Evolutionary conservation across 2,113 vertebrate species (phyloP), one percentile per base, ranked within the genome.

Genomic region (Solenodon paradoxus): DNA sequence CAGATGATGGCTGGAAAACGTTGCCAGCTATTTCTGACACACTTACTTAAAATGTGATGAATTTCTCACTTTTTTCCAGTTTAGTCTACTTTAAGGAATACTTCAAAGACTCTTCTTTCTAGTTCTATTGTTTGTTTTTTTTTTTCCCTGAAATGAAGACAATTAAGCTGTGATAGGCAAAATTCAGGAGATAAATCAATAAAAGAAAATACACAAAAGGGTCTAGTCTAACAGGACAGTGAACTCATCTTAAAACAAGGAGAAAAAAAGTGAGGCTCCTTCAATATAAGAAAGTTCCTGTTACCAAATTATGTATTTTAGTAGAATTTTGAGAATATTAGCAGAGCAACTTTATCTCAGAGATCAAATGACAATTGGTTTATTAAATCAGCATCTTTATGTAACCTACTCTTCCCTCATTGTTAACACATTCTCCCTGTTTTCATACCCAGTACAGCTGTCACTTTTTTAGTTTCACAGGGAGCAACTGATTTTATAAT

Each of bases 21-120:
- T 49, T 91, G 90, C 63, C 57, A 95, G 61, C 51, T 68, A 80
- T 84, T 96, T 97, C 77, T 96, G 55, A 97, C 95, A 95, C 16
- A 96, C 30, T 81, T 42, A 49, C 35, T 87, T 96, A 96, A 93
- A 42, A 97, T 97, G 26, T 84, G 96, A 93, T 57, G 96, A 47
- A 92, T 63, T 92, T 68, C 55, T 4, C 71, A 92, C 30, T 42
- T 92, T 94, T 86, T 91, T 94, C 92, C 83, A 97, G 42, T 7
- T 78, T 55, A 95, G 81, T 26, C 55, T 71, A 57, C 72, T 96
- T 61, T 95, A 93, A 86, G 84, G 53, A 92, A 57, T 95, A 87
- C 2, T 82, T 91, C 72, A 96, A 95, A 96, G 82, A 72, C 20
- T 92, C 6, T 97, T 96, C 66, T 64, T 92, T 86, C 68, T 77